phyloP scores from a whole-genome alignment of 2,888 invertebrate genomes.

The Drosophila nr. perissopoda region DNA sequence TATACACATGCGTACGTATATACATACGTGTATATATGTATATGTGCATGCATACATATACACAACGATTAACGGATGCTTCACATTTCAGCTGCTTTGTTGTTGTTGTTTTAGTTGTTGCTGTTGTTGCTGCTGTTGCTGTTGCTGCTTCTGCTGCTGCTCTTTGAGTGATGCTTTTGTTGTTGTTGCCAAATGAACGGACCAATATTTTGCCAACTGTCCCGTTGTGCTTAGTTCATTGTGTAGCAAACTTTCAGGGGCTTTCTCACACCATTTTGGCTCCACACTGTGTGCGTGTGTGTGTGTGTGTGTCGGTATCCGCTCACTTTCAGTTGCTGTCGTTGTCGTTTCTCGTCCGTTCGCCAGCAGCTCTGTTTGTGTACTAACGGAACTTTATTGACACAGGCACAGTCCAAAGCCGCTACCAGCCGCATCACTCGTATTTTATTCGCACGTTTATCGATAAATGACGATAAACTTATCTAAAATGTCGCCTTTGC shows the following conservation, averaged over 20 bases:
- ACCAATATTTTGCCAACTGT: conserved; percentile 32
- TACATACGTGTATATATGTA: conserved; percentile 2
- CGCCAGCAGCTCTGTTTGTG: conserved; percentile 57
- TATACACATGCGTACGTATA: conserved; percentile 9
- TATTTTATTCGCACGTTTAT: not conserved
- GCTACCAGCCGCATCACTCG: conserved; percentile 16
- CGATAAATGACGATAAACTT: conserved; percentile 33
- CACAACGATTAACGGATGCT: conserved; percentile 17
- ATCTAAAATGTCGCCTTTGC: not conserved
- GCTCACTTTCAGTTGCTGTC: conserved; percentile 13
- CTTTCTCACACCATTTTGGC: conserved; percentile 25
- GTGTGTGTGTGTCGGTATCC: conserved; percentile 14
- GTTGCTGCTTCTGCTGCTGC: not conserved
- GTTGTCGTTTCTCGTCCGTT: conserved; percentile 33
- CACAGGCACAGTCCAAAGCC: conserved; percentile 4
- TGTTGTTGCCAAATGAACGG: conserved; percentile 23
- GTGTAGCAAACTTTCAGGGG: conserved; percentile 59
- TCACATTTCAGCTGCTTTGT: conserved; percentile 42
- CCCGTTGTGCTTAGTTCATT: conserved; percentile 28
- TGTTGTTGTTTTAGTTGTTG: conserved; percentile 12
- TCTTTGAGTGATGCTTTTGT: not conserved
- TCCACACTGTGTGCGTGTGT: conserved; percentile 16
- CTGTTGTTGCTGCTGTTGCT: conserved; percentile 6
- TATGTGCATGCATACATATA: conserved; percentile 2
- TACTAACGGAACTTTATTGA: conserved; percentile 45